Conservation (phyloP, 2,113 vertebrate genomes). For the Atractosteus spatula region DNA sequence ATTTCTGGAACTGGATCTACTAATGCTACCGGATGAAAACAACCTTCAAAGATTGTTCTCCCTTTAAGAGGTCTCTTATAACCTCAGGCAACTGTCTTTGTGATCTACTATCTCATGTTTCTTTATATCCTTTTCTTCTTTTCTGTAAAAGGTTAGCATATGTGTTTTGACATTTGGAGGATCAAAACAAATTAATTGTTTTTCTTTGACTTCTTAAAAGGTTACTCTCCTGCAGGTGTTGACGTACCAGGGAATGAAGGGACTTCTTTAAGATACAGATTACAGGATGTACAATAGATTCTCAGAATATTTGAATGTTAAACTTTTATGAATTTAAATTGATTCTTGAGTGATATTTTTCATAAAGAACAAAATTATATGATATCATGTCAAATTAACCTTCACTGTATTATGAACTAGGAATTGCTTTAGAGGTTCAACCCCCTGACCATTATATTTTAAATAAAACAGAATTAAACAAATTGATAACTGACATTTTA, state of each 20-base stretch:
- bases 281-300: neutral
- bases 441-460: too few species aligned
- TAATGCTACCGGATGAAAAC: neutral
- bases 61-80: neutral
- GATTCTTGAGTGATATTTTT: conserved; percentile 1
- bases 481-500: too few species aligned
- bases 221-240: conserved; percentile 32
- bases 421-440: too few species aligned
- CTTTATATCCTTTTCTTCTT: neutral
- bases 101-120: neutral
- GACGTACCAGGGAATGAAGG: neutral
- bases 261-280: too few species aligned
- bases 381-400: neutral
- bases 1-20: too few species aligned
- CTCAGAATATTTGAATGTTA: neutral
- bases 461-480: too few species aligned
- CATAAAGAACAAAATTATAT: neutral
- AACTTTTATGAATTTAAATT: neutral
- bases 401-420: neutral
- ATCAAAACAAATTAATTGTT: conserved; percentile 45
- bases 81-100: conserved; percentile 5
- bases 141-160: conserved; percentile 44
- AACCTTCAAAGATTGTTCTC: conserved; percentile 4
- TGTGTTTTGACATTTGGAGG: conserved; percentile 40
- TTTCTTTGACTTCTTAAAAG: conserved; percentile 38